A percentile compares a stretch with the other conserved stretches of the same genome.
phyloP scores from a whole-genome alignment of 2,113 vertebrate genomes.

The Dasypus novemcinctus region DNA sequence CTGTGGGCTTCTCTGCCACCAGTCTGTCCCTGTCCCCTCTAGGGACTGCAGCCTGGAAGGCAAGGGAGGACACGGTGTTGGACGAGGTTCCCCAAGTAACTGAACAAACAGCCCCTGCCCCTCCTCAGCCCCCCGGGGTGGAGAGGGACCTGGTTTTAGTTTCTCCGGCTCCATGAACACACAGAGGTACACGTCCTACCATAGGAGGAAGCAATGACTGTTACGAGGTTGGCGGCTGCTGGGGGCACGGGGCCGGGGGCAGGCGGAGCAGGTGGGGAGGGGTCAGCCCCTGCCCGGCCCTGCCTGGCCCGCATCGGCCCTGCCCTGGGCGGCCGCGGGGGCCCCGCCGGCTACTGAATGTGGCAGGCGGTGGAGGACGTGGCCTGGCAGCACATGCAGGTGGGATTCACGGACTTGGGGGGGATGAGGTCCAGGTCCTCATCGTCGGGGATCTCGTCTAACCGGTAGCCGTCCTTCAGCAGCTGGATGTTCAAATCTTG shows the following conservation, averaged over 20 bases:
- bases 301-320: constrained; percentile 59
- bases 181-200: constrained; percentile 94
- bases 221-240: constrained; percentile 87
- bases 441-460: constrained; percentile 97
- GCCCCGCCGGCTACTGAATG: constrained; percentile 91
- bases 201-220: constrained; percentile 98
- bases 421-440: constrained; percentile 98
- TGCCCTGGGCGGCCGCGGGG: not conserved
- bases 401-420: constrained; percentile 97
- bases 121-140: constrained; percentile 59
- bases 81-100: constrained; percentile 45
- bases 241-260: constrained; percentile 69
- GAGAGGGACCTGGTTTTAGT: constrained; percentile 83
- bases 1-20: not conserved
- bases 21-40: not conserved
- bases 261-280: constrained; percentile 31
- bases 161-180: constrained; percentile 90
- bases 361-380: constrained; percentile 97
- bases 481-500: constrained; percentile 99
- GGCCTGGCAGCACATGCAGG: constrained; percentile 99
- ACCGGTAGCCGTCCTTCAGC: constrained; percentile 97
- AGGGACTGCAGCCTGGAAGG: constrained; percentile 4
- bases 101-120: constrained; percentile 60
- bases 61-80: constrained; percentile 31
- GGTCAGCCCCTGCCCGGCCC: constrained; percentile 23